Percentiles rank a stretch among this genome's conserved stretches.
Evolutionary conservation across 2,888 invertebrate genomes (phyloP).

Genomic region (Acrocera orbiculus): DNA sequence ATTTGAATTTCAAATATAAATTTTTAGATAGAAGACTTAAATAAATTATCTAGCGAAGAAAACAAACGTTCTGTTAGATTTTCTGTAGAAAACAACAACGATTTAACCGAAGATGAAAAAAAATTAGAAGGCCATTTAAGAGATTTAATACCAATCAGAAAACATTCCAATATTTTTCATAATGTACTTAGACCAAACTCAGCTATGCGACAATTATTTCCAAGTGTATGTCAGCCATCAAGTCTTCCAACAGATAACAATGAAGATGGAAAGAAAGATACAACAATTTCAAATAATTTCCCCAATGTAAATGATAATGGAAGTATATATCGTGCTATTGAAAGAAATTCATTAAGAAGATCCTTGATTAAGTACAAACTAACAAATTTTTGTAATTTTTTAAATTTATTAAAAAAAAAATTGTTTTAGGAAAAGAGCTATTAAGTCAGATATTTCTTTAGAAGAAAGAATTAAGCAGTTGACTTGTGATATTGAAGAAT

Average conservation of each 20-base stretch:
- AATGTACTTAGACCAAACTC: conserved; percentile 44
- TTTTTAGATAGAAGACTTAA: conserved; percentile 17
- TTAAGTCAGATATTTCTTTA: conserved; percentile 48
- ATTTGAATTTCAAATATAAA: not conserved
- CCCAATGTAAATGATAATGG: conserved; percentile 37
- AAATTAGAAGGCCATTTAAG: no score
- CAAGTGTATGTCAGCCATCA: conserved; percentile 49
- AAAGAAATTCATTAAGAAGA: conserved; percentile 62
- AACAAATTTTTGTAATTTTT: no score
- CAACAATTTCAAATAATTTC: conserved; percentile 25
- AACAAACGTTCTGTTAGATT: conserved; percentile 49
- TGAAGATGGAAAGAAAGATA: conserved; percentile 48
- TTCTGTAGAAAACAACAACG: conserved; percentile 32
- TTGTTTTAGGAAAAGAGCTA: conserved; percentile 24
- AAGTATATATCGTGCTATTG: conserved; percentile 58
- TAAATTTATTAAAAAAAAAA: conserved; percentile 1
- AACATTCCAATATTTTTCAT: conserved; percentile 30
- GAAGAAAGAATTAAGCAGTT: conserved; percentile 72
- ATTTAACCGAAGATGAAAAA: conserved; percentile 18
- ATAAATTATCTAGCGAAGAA: conserved; percentile 28
- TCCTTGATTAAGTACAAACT: conserved; percentile 59
- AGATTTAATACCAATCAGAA: no score
- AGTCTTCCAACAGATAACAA: conserved; percentile 38
- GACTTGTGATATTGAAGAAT: conserved; percentile 70
- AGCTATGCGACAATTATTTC: conserved; percentile 69